Base-by-base conservation (phyloP, 2,888 invertebrate genomes). In the Scrobipalpa costella region DNA sequence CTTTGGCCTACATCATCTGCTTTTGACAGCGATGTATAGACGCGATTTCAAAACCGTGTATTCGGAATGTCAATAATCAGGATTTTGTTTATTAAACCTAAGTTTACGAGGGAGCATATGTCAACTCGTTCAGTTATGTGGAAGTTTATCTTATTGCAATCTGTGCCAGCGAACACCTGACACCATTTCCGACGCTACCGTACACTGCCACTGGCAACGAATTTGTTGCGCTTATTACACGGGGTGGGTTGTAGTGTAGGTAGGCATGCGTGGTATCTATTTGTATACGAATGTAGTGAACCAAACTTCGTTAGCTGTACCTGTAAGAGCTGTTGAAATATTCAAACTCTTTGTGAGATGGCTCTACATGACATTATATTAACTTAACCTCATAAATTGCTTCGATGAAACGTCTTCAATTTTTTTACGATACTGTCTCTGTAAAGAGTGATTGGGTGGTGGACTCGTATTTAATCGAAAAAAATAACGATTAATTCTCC, bases 131-230 rank as follows among this genome's bases (percentile, higher is more conserved):
- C 27, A 60, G 34, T 60, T 60, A 65, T 63, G 61, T 66, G 17
- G 49, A 49, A 49, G 19, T 17, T 49, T 19, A 8, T 49, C 8
- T 38, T 65, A 66, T 68, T 68, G 67, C 68, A 70, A 74, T 70
- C 69, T 69, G 68, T 72, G 71, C 72, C 73, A 71, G 67, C 69
- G 70, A 71, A 73, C 71, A 73, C 67, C 71, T 69, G 64, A 67
- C 66, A 61, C 64, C 66, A 66, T 61, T 49, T 49, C 49, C 49
- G 49, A 49, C 1, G 44, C n/a, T 5, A n/a, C n/a, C 15, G 44
- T 44, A 44, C 44, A 15, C 27, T 44, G 15, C 7, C 44, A 15
- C 44, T 44, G 44, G 62, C 63, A 63, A 63, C 55, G 40, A 66
- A 63, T 71, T 66, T 17, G 57, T 62, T 55, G 44, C 57, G 64